Conservation (phyloP, 2,113 vertebrate genomes). For the Triplophysa siluroides region DNA sequence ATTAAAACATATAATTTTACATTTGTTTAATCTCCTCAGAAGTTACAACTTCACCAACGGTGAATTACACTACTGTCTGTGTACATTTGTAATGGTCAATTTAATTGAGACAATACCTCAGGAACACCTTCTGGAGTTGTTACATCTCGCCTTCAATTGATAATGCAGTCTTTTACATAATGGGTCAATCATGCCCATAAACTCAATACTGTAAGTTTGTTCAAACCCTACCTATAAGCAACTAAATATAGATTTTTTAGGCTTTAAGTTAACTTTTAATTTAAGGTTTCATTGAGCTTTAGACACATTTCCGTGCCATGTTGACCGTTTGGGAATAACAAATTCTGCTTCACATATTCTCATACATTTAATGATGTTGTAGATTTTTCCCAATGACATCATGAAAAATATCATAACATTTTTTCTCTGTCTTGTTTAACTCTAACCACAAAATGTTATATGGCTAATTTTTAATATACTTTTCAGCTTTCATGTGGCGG, state of each 20-base stretch:
- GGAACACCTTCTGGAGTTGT: too few relatives aligned
- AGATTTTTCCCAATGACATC: constrained; percentile 74
- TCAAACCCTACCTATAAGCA: neutral
- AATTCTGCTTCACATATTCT: constrained; percentile 51
- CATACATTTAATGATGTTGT: constrained; percentile 67
- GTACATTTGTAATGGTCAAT: too few relatives aligned
- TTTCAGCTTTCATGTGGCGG: constrained; percentile 66
- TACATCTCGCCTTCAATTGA: too few relatives aligned
- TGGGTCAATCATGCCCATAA: too few relatives aligned
- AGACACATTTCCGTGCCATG: constrained; percentile 64
- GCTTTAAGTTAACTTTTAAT: neutral
- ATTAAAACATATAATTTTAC: too few relatives aligned
- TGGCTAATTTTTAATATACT: constrained; percentile 63
- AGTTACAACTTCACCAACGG: too few relatives aligned
- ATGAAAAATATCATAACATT: constrained; percentile 59
- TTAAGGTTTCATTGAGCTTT: constrained; percentile 64
- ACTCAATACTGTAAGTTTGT: too few relatives aligned
- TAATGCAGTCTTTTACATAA: too few relatives aligned
- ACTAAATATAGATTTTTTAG: constrained; percentile 25
- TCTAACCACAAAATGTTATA: constrained; percentile 64
- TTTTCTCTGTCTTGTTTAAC: constrained; percentile 48
- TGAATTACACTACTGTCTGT: too few relatives aligned
- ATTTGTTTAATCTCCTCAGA: too few relatives aligned
- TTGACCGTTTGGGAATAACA: constrained; percentile 66
- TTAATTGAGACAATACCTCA: too few relatives aligned